phyloP scores from a whole-genome alignment of 2,888 invertebrate species.

The Drosophila setosimentum region DNA sequence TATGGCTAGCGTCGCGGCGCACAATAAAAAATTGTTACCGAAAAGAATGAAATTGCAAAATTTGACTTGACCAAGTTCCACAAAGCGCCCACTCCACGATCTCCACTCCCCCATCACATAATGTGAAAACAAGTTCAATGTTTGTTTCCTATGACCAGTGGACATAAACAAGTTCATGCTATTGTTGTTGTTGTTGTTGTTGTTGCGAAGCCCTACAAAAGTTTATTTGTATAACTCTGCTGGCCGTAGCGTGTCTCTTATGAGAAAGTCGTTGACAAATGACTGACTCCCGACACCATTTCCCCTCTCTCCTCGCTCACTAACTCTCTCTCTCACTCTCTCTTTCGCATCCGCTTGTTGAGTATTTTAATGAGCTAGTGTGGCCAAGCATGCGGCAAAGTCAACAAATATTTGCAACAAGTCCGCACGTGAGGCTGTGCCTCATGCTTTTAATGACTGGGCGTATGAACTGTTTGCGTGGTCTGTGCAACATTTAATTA shows the following conservation, averaged over 20 bases:
- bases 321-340: neutral
- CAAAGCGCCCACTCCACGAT: constrained; percentile 29
- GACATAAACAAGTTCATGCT: constrained; percentile 68
- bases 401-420: constrained; percentile 77
- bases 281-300: constrained; percentile 29
- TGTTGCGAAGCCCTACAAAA: constrained; percentile 69
- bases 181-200: constrained; percentile 28
- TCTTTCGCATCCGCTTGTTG: constrained; percentile 29
- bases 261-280: constrained; percentile 70
- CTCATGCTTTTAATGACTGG: constrained; percentile 51
- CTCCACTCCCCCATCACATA: neutral
- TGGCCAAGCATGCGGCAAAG: constrained; percentile 59
- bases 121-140: constrained; percentile 77
- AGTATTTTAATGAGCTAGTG: constrained; percentile 53
- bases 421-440: constrained; percentile 69
- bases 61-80: constrained; percentile 71
- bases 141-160: constrained; percentile 67
- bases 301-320: neutral
- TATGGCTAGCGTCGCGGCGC: constrained; percentile 64
- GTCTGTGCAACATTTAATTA: constrained; percentile 39
- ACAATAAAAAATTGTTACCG: constrained; percentile 71
- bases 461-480: constrained; percentile 17
- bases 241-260: constrained; percentile 48
- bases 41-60: constrained; percentile 69
- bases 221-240: constrained; percentile 69